phyloP scores from a whole-genome alignment of 2,888 invertebrate genomes.

The Cryptophagus acutangulus region DNA sequence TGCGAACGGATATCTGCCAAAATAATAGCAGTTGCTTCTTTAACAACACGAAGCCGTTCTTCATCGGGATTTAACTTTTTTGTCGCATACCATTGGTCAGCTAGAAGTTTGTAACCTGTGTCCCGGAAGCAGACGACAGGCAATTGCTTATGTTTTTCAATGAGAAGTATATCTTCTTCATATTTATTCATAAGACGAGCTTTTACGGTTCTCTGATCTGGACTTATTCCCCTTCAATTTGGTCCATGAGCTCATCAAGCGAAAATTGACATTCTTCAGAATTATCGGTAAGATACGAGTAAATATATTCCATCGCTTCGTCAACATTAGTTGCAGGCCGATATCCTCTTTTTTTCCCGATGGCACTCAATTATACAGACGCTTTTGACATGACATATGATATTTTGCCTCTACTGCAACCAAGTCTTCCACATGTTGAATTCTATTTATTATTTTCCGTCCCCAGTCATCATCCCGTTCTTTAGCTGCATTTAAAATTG shows the following conservation, averaged over 20 bases:
- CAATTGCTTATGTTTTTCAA: conserved; percentile 13
- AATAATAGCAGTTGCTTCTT: conserved; percentile 24
- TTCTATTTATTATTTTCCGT: not conserved
- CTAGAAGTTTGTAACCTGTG: conserved; percentile 24
- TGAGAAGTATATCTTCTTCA: conserved; percentile 16
- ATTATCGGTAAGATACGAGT: conserved; percentile 17
- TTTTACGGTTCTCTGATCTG: conserved; percentile 14
- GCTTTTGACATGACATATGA: conserved; percentile 1
- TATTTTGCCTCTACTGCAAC: not conserved
- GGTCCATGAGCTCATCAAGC: conserved; percentile 19
- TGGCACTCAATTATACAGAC: no score
- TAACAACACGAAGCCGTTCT: conserved; percentile 19
- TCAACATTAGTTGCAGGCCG: conserved; percentile 19
- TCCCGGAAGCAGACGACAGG: conserved; percentile 23
- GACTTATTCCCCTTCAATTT: conserved; percentile 17
- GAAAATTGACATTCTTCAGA: conserved; percentile 25
- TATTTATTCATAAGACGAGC: conserved; percentile 14
- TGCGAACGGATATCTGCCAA: conserved; percentile 20
- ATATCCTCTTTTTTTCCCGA: conserved; percentile 14
- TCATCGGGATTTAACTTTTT: conserved; percentile 16
- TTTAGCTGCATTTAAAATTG: no score
- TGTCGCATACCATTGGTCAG: conserved; percentile 18
- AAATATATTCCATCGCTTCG: conserved; percentile 23
- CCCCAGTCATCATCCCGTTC: conserved; percentile 4
- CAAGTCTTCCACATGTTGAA: conserved; percentile 3